Evolutionary conservation across 2,113 vertebrate species (phyloP).

Genomic region (Corvus cornix): DNA sequence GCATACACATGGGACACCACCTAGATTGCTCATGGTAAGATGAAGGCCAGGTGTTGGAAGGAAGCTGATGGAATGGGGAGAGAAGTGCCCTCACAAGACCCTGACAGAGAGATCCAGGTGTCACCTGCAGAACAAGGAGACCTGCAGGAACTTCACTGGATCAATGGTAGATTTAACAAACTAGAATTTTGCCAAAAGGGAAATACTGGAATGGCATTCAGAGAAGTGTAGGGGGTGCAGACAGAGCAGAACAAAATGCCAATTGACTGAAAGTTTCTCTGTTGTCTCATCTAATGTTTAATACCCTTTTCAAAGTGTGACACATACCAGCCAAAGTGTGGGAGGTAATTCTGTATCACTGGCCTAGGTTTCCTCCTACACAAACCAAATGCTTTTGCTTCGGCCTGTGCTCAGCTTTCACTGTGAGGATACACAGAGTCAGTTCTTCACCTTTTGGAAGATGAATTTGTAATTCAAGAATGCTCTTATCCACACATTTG

Average conservation of each 20-base stretch:
- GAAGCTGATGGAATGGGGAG: background rate
- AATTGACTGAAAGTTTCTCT: constrained; percentile 38
- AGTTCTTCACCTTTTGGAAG: background rate
- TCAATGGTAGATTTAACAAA: background rate
- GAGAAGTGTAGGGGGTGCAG: background rate
- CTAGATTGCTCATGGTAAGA: background rate
- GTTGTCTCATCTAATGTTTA: constrained; percentile 53
- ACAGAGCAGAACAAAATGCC: constrained; percentile 37
- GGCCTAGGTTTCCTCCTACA: constrained; percentile 32
- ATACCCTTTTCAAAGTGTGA: constrained; percentile 63
- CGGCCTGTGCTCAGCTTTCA: background rate
- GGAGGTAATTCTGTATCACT: constrained; percentile 35
- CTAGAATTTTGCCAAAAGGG: background rate
- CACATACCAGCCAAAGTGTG: constrained; percentile 47
- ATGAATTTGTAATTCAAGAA: background rate
- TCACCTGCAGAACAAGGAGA: background rate
- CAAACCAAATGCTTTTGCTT: constrained; percentile 23
- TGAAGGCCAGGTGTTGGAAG: background rate
- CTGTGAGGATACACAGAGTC: background rate
- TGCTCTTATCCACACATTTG: background rate
- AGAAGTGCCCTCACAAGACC: background rate
- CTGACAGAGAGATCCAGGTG: background rate
- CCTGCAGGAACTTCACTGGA: background rate
- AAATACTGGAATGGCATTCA: background rate
- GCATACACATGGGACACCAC: rapidly evolving